A percentile compares a stretch with the other conserved stretches of the same genome.
These are phyloP conservation scores for Streblospio benedicti DNA, from an alignment of 1,140 invertebrate genomes.

Conservation along the genomic window DNA sequence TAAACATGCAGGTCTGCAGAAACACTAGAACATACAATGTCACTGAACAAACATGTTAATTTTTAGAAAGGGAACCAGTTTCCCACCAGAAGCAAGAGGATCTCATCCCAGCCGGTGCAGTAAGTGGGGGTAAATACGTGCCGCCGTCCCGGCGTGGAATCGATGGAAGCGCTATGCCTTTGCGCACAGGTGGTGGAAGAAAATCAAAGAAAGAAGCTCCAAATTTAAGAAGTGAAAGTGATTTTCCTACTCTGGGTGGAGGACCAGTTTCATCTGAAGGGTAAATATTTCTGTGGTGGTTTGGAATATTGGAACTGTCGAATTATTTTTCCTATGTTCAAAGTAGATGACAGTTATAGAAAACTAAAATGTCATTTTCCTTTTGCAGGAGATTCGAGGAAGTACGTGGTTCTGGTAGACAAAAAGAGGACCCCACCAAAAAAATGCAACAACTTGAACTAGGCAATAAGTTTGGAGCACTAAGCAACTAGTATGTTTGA, in stretches of 20 bases:
- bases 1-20: too few relatives aligned
- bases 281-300: background rate
- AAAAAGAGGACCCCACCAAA: background rate
- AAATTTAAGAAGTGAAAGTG: background rate
- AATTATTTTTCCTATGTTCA: background rate
- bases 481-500: too few relatives aligned
- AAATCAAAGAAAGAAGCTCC: background rate
- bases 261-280: background rate
- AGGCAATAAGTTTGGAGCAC: background rate
- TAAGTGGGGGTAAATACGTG: constrained; percentile 3
- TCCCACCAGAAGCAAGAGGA: background rate
- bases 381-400: background rate
- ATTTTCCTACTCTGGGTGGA: constrained; percentile 3
- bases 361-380: background rate
- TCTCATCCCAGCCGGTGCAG: background rate
- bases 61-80: background rate
- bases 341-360: background rate
- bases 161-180: background rate
- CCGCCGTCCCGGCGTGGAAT: background rate
- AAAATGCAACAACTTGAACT: constrained; percentile 1
- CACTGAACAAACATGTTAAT: too few relatives aligned
- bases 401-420: background rate
- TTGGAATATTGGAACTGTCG: background rate
- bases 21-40: too few relatives aligned
- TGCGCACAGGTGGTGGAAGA: background rate